Evolutionary conservation across 2,888 invertebrate species (phyloP), one percentile per base, ranked within the genome.

Genomic region (Cataglyphis altisquamis): DNA sequence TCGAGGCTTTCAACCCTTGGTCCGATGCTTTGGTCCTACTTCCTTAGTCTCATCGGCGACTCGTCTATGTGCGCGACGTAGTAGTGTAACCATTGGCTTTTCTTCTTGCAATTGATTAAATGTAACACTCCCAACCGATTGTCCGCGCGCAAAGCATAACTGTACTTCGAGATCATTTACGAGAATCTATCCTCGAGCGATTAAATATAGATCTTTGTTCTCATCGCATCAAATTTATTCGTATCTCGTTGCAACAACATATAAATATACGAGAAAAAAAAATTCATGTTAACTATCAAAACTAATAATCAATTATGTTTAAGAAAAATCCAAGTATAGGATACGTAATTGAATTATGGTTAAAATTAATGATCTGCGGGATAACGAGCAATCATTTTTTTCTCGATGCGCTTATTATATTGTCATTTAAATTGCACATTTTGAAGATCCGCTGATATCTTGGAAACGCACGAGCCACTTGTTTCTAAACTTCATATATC

Each of bases 1-100:
- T 83, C 88, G 86, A 90, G 90, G 91, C 92, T 93, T 92, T 93
- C 92, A 90, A 87, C 91, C 90, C 88, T 88, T 85, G 85, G 84
- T 73, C 88, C 86, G 81, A 84, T 90, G 88, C 89, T 89, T 90
- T 88, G 85, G 87, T 84, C 83, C 85, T 84, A 85, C 90, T 89
- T 88, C 88, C 89, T 86, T 87, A 85, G 89, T 86, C 86, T 87
- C 86, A 72, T 67, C 83, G 60, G 62, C 77, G 83, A 83, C 88
- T 86, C 86, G 88, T 83, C 85, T 90, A 78, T 89, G 86, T 85
- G 83, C 83, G 82, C 89, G 87, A 88, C 72, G 78, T 68, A 32
- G 29, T 68, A n/a, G 48, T n/a, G 36, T 78, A 67, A 78, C 78
- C 60, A 78, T 25, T 41, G 60, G 60, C 32, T 62, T 70, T 48